Percentiles rank a stretch among this genome's conserved stretches.
Evolutionary conservation across 2,113 vertebrate species (phyloP).

Genomic region (Acanthisitta chloris): DNA sequence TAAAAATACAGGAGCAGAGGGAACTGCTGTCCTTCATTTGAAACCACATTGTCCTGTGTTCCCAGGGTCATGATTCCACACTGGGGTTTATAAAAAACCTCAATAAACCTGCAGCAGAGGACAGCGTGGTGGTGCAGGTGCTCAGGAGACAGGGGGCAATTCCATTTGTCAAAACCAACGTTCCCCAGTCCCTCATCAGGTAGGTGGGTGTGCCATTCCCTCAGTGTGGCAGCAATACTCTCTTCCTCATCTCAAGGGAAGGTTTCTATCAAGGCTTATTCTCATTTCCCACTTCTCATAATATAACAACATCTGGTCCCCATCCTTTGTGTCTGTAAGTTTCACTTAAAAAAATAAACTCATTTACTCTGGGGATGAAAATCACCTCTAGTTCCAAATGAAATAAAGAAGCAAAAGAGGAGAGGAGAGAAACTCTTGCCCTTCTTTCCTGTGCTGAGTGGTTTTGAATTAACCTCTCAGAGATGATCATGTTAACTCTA

Average conservation of each 20-base stretch:
- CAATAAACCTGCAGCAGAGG: conserved; percentile 67
- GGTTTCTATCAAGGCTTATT: not conserved
- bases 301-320: not conserved
- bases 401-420: not conserved
- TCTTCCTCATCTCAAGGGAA: not conserved
- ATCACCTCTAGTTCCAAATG: not conserved
- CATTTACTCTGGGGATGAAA: not conserved
- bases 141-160: conserved; percentile 90
- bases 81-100: conserved; percentile 79
- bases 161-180: conserved; percentile 92
- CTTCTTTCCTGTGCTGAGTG: not conserved
- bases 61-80: conserved; percentile 79
- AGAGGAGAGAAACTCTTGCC: not conserved
- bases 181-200: conserved; percentile 87
- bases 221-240: accelerated
- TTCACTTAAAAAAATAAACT: not conserved
- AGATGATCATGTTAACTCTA: not conserved
- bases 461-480: not conserved
- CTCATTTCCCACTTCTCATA: not conserved
- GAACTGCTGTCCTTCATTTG: not conserved
- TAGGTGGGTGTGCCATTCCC: conserved; percentile 15
- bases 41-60: not conserved
- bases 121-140: conserved; percentile 87
- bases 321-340: not conserved
- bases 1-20: accelerated